phyloP scores from a whole-genome alignment of 2,113 vertebrate species.

The Sinocyclocheilus rhinocerous region DNA sequence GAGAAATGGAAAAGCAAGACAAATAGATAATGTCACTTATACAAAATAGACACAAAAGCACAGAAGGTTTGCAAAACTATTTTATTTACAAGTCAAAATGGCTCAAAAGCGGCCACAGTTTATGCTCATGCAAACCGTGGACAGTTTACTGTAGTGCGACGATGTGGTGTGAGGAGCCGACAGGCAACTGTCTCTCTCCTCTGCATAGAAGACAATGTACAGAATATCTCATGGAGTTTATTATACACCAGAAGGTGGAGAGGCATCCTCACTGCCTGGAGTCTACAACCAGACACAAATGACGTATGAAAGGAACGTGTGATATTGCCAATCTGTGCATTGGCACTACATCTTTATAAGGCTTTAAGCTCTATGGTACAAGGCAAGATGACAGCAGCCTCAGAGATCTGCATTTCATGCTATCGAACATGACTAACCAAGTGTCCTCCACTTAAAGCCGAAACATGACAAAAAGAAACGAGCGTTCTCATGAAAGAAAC shows the following conservation, averaged over 20 bases:
- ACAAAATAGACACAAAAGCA: background rate
- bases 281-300: constrained; percentile 1
- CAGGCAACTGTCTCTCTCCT: constrained; percentile 57
- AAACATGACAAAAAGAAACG: constrained; percentile 70
- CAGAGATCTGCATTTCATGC: constrained; percentile 47
- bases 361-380: constrained; percentile 67
- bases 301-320: background rate
- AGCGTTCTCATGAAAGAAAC: constrained; percentile 62
- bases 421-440: constrained; percentile 41
- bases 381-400: constrained; percentile 76
- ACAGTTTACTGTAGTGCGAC: constrained; percentile 79
- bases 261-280: constrained; percentile 17
- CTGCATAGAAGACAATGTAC: constrained; percentile 38
- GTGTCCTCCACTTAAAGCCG: constrained; percentile 75
- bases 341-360: constrained; percentile 25
- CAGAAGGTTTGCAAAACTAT: constrained; percentile 96
- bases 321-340: constrained; percentile 16
- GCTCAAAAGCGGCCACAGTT: constrained; percentile 94
- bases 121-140: constrained; percentile 89
- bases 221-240: constrained; percentile 29
- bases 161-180: constrained; percentile 69
- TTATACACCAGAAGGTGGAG: constrained; percentile 6
- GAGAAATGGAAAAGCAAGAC: no score
- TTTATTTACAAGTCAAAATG: constrained; percentile 99
- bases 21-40: no score